Evolutionary conservation across 2,113 vertebrate species (phyloP).

Genomic region (Acrocephalus arundinaceus): DNA sequence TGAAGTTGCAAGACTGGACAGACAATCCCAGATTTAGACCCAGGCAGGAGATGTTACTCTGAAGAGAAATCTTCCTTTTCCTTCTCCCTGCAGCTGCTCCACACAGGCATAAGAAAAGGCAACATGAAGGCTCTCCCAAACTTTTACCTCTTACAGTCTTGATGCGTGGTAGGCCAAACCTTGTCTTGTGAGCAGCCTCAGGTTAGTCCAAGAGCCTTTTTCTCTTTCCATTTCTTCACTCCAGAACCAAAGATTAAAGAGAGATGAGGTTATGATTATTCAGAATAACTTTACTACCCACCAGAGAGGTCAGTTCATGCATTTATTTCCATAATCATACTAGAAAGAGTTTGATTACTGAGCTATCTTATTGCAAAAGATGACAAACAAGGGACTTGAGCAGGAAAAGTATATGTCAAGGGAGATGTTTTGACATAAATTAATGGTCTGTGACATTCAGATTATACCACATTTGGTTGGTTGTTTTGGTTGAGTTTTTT

Average conservation of each 20-base stretch:
- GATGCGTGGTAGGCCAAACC: neutral
- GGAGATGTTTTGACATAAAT: neutral
- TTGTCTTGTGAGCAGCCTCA: neutral
- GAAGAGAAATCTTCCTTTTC: neutral
- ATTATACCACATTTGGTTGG: neutral
- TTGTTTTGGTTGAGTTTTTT: neutral
- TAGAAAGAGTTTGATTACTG: neutral
- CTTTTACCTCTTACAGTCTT: neutral
- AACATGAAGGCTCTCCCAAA: neutral
- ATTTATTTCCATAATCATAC: neutral
- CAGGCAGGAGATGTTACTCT: neutral
- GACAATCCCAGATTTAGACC: neutral
- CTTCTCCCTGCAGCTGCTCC: neutral
- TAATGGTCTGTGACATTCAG: neutral
- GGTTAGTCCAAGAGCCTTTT: neutral
- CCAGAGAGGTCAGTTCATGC: neutral
- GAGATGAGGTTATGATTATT: neutral
- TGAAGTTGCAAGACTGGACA: neutral
- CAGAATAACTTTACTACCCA: neutral
- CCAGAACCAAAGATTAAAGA: neutral
- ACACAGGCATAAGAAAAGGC: neutral
- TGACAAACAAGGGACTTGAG: neutral
- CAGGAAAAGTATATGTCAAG: neutral
- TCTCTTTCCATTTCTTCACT: neutral
- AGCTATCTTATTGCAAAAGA: neutral